These are phyloP conservation scores for Gallinago nigripennis DNA, from an alignment of 2,797 vertebrate genomes.

Conservation along the genomic window DNA sequence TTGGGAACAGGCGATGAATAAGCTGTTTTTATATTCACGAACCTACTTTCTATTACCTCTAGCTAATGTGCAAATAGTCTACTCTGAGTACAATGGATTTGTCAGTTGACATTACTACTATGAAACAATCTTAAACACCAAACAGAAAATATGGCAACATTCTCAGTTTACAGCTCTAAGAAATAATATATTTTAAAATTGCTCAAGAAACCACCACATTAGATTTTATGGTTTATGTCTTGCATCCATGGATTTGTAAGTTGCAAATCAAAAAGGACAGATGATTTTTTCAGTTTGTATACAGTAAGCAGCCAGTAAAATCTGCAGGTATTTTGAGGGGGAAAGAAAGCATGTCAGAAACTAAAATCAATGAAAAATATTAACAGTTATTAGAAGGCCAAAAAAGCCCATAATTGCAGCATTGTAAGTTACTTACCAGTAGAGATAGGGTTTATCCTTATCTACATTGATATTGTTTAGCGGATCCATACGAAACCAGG, in stretches of 20 bases:
- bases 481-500: constrained; percentile 99
- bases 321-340: not conserved
- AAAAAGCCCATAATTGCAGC: not conserved
- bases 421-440: constrained; percentile 85
- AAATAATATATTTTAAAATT: not conserved
- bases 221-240: not conserved
- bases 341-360: not conserved
- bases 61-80: not conserved
- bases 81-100: not conserved
- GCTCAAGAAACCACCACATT: not conserved
- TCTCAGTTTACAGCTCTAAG: not conserved
- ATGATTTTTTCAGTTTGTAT: not conserved
- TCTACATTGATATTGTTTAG: constrained; percentile 96
- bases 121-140: not conserved
- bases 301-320: not conserved
- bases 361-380: not conserved
- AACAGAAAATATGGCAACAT: not conserved
- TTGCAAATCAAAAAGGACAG: not conserved
- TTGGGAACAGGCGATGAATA: not conserved
- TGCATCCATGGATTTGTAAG: not conserved
- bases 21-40: not conserved
- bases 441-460: constrained; percentile 99
- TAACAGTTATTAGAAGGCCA: not conserved
- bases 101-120: too few species aligned
- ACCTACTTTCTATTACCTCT: not conserved